Evolutionary conservation across 2,888 invertebrate genomes (phyloP), one percentile per base, ranked within the genome.

Genomic region (Frankliniella fusca): DNA sequence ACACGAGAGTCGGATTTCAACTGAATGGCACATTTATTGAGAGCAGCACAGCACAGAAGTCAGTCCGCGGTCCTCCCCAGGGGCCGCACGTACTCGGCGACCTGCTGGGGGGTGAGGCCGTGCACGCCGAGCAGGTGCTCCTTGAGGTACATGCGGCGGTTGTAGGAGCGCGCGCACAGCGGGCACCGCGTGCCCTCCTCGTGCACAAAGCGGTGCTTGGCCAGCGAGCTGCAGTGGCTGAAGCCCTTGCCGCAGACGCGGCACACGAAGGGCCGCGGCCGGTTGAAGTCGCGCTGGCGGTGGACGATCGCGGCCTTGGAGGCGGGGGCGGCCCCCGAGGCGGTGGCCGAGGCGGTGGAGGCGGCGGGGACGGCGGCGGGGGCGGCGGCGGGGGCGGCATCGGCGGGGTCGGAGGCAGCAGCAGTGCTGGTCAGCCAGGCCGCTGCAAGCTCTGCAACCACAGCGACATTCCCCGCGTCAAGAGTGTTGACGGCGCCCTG

Each of bases 101-200:
- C 18, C 54, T 54, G 54, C 18, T 5, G 10, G 15, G 54, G 54
- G 18, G 12, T 15, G 18, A 54, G 18, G 18, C 20, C 54, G 54
- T 54, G 54, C 54, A 54, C 54, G 18, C 27, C 65, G 7, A 70
- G 80, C 54, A 83, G 84, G 70, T 84, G 81, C 80, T 81, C 48
- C 82, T 65, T 76, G 27, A 65, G n/a, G 76, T 82, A 79, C n/a
- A 81, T 28, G 28, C 82, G 83, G n/a, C 92, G 88, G 85, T 91
- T 92, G 86, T 92, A 92, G 83, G 91, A 90, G 84, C 91, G 88
- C 84, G 90, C 90, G 85, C 92, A 92, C 81, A 92, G 90, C 15
- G 92, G 92, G 85, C 92, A 92, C 85, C 90, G 90, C 28, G 92
- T 92, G 87, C 91, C 91, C 48, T 92, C 92, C 82, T 90, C 90